phyloP scores from a whole-genome alignment of 2,113 vertebrate genomes.

The Scortum barcoo region DNA sequence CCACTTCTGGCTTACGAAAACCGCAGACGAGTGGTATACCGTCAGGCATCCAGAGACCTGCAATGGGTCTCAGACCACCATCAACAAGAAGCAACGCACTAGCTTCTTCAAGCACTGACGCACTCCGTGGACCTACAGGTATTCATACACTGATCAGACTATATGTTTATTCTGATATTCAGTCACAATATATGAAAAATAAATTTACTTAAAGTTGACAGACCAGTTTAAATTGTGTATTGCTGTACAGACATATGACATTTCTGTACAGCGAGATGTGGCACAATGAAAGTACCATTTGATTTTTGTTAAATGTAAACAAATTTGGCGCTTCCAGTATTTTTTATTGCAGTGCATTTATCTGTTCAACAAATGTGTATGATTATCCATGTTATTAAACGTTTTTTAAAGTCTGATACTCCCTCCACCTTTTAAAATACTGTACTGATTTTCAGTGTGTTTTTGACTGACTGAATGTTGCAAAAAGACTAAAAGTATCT shows the following conservation, averaged over 20 bases:
- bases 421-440: too few relatives aligned
- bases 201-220: not conserved
- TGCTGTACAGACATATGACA: not conserved
- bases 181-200: not conserved
- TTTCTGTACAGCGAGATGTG: not conserved
- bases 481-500: too few relatives aligned
- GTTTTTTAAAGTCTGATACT: too few relatives aligned
- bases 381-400: too few relatives aligned
- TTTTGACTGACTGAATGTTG: too few relatives aligned
- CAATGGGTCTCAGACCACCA: conserved; percentile 21
- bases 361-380: too few relatives aligned
- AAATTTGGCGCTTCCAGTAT: too few relatives aligned
- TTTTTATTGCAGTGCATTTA: too few relatives aligned
- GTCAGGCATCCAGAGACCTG: conserved; percentile 38
- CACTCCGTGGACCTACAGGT: conserved; percentile 49
- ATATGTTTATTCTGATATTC: conserved; percentile 5
- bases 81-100: conserved; percentile 7
- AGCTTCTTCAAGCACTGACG: conserved; percentile 21
- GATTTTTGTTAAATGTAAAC: too few relatives aligned
- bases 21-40: conserved; percentile 16
- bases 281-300: not conserved
- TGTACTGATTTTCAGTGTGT: too few relatives aligned
- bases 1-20: conserved; percentile 36
- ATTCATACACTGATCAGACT: not conserved
- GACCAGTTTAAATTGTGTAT: not conserved